Evolutionary conservation across 2,888 invertebrate species (phyloP).

Genomic region (Miltochrista miniata): DNA sequence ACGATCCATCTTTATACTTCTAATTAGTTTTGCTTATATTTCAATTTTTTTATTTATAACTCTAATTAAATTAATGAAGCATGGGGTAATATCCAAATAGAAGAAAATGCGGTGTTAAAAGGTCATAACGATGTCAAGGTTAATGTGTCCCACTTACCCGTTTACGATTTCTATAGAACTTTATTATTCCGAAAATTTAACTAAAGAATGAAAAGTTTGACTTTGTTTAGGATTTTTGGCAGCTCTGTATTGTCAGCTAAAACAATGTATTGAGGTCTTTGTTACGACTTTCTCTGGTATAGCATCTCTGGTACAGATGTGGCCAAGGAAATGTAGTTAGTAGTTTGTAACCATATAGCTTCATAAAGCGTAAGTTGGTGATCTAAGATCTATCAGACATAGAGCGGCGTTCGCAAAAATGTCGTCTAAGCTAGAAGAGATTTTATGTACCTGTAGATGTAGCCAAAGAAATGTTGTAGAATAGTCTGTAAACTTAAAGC

Average conservation of each 20-base stretch:
- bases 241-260: constrained; percentile 3
- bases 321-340: no score
- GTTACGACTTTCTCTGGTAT: constrained; percentile 5
- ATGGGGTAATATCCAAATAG: constrained; percentile 23
- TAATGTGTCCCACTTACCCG: constrained; percentile 54
- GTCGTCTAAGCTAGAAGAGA: no score
- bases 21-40: not conserved
- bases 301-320: not conserved
- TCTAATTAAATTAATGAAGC: constrained; percentile 26
- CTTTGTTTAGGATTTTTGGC: constrained; percentile 7
- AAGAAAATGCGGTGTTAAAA: constrained; percentile 29
- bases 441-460: no score
- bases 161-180: constrained; percentile 29
- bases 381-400: no score
- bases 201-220: constrained; percentile 5
- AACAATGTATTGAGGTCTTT: constrained; percentile 8
- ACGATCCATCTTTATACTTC: no score
- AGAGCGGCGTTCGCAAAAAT: no score
- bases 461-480: no score
- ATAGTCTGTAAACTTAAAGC: no score
- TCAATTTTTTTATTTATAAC: constrained; percentile 1
- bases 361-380: no score
- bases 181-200: constrained; percentile 8
- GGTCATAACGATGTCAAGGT: constrained; percentile 59
- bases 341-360: no score